Evolutionary conservation across 2,113 vertebrate species (phyloP).

Genomic region (Daphoenositta chrysoptera): DNA sequence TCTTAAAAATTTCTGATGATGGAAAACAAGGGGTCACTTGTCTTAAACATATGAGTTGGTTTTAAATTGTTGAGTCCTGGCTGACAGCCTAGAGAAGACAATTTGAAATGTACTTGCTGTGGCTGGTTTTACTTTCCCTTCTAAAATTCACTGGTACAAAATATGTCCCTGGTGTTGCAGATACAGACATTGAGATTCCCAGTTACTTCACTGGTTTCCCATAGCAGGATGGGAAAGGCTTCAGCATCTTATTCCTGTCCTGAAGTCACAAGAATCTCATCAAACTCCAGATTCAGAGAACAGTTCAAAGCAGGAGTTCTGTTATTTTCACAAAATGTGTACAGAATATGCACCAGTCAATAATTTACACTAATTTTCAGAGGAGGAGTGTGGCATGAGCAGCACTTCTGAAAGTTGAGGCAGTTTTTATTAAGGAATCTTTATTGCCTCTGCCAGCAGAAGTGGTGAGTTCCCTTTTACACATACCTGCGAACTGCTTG

Average conservation of each 20-base stretch:
- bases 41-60: neutral
- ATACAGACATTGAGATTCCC: neutral
- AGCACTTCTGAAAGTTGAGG: neutral
- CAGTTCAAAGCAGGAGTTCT: neutral
- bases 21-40: neutral
- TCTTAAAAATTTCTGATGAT: neutral
- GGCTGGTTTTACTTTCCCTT: neutral
- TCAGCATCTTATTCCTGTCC: neutral
- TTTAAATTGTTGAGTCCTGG: neutral
- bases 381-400: neutral
- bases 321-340: neutral
- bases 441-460: neutral
- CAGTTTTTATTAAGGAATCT: neutral
- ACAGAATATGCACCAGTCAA: neutral
- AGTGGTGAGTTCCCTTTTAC: neutral
- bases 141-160: neutral
- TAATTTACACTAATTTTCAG: neutral
- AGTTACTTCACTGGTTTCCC: neutral
- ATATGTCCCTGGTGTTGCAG: neutral
- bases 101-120: neutral
- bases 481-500: neutral
- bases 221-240: neutral
- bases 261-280: neutral
- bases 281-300: neutral
- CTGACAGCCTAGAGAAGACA: neutral